Evolutionary conservation across 2,888 invertebrate genomes (phyloP), one percentile per base, ranked within the genome.

Genomic region (Rhingia campestris): DNA sequence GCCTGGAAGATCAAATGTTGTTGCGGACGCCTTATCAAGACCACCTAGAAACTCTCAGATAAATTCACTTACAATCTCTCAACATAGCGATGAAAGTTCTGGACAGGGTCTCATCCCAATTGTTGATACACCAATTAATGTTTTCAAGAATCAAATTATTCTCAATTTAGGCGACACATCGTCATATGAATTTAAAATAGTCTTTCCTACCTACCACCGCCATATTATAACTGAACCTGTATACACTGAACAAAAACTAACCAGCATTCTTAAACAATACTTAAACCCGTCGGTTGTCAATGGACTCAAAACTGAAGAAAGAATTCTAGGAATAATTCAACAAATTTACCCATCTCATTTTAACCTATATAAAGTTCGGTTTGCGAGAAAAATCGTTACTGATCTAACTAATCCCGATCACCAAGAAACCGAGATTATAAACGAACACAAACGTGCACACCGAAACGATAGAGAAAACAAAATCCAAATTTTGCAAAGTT

Each of bases 21-120:
- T 22, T 22, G 22, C 4, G 69, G 75, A 84, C 30, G 53, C 75
- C 3, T 56, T 84, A 1, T 84, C 66, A 12, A 63, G 74, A 70
- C 59, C 37, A 22, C 22, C 22, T 22, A 22, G 22, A 22, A 22
- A 22, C 22, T 22, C 22, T 22, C 22, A 9, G 47, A 54, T 10
- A 22, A 75, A 66, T 10, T 51, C 66, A 1, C 33, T 69, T 35
- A 63, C 69, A 6, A 10, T 53, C 2, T 45, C 53, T 5, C 30
- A 51, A 12, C 54, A 77, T 45, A 77, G 69, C 33, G 63, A 61
- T 47, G 69, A 77, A 10, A 69, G 61, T 10, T 54, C 56, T 9
- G 51, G 37, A 6, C 73, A 80, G 14, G 45, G 67, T 45, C 47
- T 51, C n/a, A 72, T 79, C 2, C 66, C 47, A 14, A 47, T 37